These are phyloP conservation scores for Kryptolebias marmoratus DNA, from an alignment of 2,113 vertebrate genomes.

Conservation along the genomic window DNA sequence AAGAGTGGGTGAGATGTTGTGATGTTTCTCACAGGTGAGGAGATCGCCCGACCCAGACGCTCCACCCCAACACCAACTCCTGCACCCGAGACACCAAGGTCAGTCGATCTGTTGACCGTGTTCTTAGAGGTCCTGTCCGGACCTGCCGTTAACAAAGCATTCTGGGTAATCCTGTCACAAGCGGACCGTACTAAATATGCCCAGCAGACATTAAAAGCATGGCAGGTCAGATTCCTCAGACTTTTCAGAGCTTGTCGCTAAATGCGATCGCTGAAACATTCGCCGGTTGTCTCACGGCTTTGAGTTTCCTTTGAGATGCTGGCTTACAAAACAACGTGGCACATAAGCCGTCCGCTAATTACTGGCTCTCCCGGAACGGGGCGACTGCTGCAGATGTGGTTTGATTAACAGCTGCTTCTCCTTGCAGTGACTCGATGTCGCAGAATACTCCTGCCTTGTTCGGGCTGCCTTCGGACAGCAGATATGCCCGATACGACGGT, in stretches of 20 bases:
- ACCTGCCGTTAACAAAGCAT: too few relatives aligned
- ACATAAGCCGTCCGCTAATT: background rate
- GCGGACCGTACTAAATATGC: background rate
- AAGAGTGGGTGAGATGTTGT: background rate
- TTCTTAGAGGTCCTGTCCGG: background rate
- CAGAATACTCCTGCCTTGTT: conserved; percentile 86
- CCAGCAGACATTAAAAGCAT: background rate
- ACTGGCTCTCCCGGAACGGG: background rate
- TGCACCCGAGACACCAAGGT: conserved; percentile 82
- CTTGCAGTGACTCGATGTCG: conserved; percentile 80
- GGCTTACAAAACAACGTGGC: too few relatives aligned
- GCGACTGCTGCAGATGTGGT: background rate
- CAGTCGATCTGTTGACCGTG: conserved; percentile 40
- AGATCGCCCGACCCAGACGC: conserved; percentile 91
- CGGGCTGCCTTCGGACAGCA: conserved; percentile 86
- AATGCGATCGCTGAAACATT: too few relatives aligned
- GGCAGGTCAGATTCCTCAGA: too few relatives aligned
- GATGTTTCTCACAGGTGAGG: conserved; percentile 84
- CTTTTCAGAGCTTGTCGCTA: too few relatives aligned
- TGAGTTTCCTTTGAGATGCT: too few relatives aligned
- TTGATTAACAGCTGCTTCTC: background rate
- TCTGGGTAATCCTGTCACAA: background rate
- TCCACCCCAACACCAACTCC: conserved; percentile 89
- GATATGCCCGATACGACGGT: conserved; percentile 78
- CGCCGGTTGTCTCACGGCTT: too few relatives aligned